These are phyloP conservation scores for Galerucella nymphaeae DNA, from an alignment of 2,888 invertebrate species.

Conservation along the genomic window DNA sequence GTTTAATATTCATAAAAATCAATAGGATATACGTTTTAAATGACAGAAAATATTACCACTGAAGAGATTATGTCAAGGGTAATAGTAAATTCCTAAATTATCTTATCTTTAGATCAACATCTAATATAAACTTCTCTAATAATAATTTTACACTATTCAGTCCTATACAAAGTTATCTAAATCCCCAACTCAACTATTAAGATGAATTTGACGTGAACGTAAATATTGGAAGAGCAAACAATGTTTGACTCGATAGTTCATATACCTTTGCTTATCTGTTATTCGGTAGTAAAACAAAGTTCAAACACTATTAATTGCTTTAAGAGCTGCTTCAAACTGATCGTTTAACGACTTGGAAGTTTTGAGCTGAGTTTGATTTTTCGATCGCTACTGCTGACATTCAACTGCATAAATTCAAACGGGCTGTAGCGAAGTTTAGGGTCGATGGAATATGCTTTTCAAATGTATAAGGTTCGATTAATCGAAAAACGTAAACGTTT, in stretches of 20 bases:
- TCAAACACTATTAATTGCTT: constrained; percentile 37
- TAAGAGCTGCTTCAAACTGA: constrained; percentile 27
- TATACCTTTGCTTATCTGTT: constrained; percentile 24
- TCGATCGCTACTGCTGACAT: too few species aligned
- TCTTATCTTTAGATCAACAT: too few species aligned
- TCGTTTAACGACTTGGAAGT: background rate
- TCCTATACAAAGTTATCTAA: background rate
- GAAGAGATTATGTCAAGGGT: too few species aligned
- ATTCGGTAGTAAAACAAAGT: constrained; percentile 14
- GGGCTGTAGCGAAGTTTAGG: too few species aligned
- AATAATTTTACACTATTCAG: background rate
- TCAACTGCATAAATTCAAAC: too few species aligned
- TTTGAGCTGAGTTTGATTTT: background rate
- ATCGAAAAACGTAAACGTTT: too few species aligned
- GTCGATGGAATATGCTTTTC: too few species aligned
- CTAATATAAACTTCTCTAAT: background rate
- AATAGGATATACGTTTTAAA: too few species aligned
- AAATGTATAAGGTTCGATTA: too few species aligned
- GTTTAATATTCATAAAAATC: too few species aligned
- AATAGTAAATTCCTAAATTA: too few species aligned
- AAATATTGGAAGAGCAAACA: constrained; percentile 33
- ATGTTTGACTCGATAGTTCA: constrained; percentile 10
- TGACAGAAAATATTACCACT: too few species aligned
- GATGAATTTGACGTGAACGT: constrained; percentile 23
- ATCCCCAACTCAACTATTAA: constrained; percentile 9